Conservation (phyloP, 2,797 vertebrate genomes). For the Brachymystax lenok region DNA sequence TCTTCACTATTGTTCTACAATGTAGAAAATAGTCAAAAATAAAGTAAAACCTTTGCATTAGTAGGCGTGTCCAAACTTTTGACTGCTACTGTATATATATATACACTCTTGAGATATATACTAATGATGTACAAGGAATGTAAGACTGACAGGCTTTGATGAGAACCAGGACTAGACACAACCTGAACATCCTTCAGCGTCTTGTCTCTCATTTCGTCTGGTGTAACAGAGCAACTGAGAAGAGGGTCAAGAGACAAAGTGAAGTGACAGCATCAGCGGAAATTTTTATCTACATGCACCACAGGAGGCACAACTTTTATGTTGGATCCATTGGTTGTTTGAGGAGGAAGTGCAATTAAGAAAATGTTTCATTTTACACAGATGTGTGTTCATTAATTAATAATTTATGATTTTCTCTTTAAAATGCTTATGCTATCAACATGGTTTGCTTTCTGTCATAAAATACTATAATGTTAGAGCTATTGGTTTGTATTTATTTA, state of each 20-base stretch:
- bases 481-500: too few relatives aligned
- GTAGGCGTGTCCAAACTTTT: too few relatives aligned
- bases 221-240: neutral
- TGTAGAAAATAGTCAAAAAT: too few relatives aligned
- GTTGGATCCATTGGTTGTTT: constrained; percentile 1
- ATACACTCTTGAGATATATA: too few relatives aligned
- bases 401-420: neutral
- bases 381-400: neutral
- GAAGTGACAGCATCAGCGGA: constrained; percentile 5
- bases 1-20: too few relatives aligned
- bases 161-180: neutral
- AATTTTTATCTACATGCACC: neutral
- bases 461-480: too few relatives aligned
- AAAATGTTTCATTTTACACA: neutral
- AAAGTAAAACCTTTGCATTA: too few relatives aligned
- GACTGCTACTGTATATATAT: too few relatives aligned
- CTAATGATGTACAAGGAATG: too few relatives aligned
- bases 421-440: neutral
- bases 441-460: neutral
- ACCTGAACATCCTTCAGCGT: neutral
- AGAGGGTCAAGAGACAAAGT: too few relatives aligned
- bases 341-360: neutral
- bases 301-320: neutral
- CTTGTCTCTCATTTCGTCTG: neutral
- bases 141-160: neutral